Base-by-base conservation (phyloP, 2,797 vertebrate genomes). In the Neomorphus geoffroyi region DNA sequence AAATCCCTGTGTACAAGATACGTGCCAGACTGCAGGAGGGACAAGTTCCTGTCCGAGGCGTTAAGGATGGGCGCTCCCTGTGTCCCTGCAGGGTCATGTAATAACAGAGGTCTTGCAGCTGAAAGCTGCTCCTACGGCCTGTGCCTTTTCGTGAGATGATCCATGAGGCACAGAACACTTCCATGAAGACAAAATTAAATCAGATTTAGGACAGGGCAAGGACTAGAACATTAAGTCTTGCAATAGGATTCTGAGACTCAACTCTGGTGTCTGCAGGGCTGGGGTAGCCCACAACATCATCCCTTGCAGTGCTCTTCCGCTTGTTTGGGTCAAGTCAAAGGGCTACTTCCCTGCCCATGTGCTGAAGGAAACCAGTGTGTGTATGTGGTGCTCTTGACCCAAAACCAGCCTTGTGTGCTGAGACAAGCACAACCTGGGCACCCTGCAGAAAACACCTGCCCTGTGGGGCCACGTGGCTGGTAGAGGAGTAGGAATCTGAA, bases 221-320 rank as follows among this genome's bases (percentile, higher is more conserved):
- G 24, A 30, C 7, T 27, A 32, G 35, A 66, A 87, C 19, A 41
- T 5, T 64, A 70, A 58, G 11, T 56, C 28, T 61, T 65, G n/a
- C 33, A 58, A 4, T 1, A 62, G 13, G 54, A 84, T 28, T 15
- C 11, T 33, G 43, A 85, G 45, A 60, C 22, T 56, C 46, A 32
- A 4, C 39, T 66, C 24, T 35, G 30, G 9, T 37, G 12, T 60
- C 24, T 62, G 17, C 43, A 54, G n/a, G 18, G 53, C 23, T 13
- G 1, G 41, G 18, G 45, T 26, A 53, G 18, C 56, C 56, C 28
- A 22, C 46, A 58, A 2, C n/a, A 39, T 13, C 16, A 11, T 33
- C 12, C 17, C 14, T 79, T 2, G 0, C 1, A 7, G 2, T 4
- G 7, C 28, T 73, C 8, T 30, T 75, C 28, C 1, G 1, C 64